Evolutionary conservation across 1,140 invertebrate genomes (phyloP).

Genomic region (Aphaenogaster floridana): DNA sequence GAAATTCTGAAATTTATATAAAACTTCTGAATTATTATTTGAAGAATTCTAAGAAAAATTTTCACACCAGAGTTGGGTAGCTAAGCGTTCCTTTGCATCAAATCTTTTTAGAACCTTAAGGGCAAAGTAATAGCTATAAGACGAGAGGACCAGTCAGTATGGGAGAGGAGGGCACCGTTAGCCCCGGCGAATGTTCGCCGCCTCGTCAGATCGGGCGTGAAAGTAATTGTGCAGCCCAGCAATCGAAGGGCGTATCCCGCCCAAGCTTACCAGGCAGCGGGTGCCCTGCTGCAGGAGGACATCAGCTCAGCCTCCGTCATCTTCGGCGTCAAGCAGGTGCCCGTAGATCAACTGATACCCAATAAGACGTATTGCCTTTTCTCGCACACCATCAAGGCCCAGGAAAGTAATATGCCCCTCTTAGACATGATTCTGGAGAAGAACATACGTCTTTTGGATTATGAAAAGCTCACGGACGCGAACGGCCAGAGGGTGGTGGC

Average conservation of each 20-base stretch:
- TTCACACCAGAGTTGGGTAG: no score
- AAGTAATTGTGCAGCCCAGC: slow-evolving; percentile 99
- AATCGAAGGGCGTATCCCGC: slow-evolving; percentile 99
- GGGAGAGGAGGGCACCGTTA: slow-evolving; percentile 98
- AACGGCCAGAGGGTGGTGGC: slow-evolving; percentile 97
- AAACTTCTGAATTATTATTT: no score
- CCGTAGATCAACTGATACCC: slow-evolving; percentile 96
- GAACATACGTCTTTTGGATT: slow-evolving; percentile 98
- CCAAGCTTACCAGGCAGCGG: slow-evolving; percentile 90
- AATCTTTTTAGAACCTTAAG: slow-evolving; percentile 78
- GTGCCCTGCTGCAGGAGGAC: slow-evolving; percentile 98
- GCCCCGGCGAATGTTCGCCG: slow-evolving; percentile 96
- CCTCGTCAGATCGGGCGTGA: slow-evolving; percentile 94
- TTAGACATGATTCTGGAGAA: slow-evolving; percentile 98
- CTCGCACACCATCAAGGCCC: slow-evolving; percentile 99
- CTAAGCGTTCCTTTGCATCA: not conserved
- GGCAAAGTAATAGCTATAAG: slow-evolving; percentile 93
- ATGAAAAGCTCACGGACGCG: slow-evolving; percentile 97
- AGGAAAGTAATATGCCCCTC: slow-evolving; percentile 99
- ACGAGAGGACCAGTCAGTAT: slow-evolving; percentile 98
- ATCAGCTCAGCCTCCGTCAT: slow-evolving; percentile 98
- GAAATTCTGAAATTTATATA: no score
- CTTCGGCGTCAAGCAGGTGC: slow-evolving; percentile 99
- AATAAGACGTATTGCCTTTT: slow-evolving; percentile 99
- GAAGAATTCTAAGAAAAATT: no score